phyloP scores from a whole-genome alignment of 2,797 vertebrate species.

The Neosalanx taihuensis region DNA sequence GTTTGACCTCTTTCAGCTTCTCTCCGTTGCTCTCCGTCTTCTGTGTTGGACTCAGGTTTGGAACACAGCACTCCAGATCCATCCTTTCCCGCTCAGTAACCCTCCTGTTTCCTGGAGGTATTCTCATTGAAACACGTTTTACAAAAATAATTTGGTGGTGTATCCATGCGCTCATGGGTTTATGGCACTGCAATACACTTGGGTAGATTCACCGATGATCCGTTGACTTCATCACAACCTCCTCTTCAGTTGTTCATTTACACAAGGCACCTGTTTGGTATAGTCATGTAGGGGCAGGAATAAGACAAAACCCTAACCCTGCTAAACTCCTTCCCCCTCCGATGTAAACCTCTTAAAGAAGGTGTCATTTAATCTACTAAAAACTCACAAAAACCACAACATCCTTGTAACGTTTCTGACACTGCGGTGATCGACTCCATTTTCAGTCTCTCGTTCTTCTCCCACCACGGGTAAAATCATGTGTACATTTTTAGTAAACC shows the following conservation, averaged over 20 bases:
- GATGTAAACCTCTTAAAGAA: slow-evolving; percentile 62
- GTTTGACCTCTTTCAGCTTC: not conserved
- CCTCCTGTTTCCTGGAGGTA: slow-evolving; percentile 18
- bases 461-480: slow-evolving; percentile 28
- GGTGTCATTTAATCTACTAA: slow-evolving; percentile 49
- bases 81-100: slow-evolving; percentile 27
- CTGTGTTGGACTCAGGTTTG: slow-evolving; percentile 30
- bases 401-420: slow-evolving; percentile 37
- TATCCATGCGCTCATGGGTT: slow-evolving; percentile 59
- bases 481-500: slow-evolving; percentile 71
- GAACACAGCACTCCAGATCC: slow-evolving; percentile 29
- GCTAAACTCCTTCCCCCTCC: slow-evolving; percentile 49
- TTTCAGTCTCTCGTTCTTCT: slow-evolving; percentile 38
- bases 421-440: slow-evolving; percentile 37
- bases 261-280: slow-evolving; percentile 81
- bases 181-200: slow-evolving; percentile 76
- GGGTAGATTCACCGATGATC: slow-evolving; percentile 62
- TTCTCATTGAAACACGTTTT: slow-evolving; percentile 21
- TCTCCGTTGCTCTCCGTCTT: slow-evolving; percentile 25
- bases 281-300: slow-evolving; percentile 62
- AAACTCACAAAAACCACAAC: slow-evolving; percentile 40
- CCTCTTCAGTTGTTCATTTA: slow-evolving; percentile 65
- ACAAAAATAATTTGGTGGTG: slow-evolving; percentile 59
- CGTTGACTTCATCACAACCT: slow-evolving; percentile 60
- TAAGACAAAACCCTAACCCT: slow-evolving; percentile 57